These are phyloP conservation scores for Neomonachus schauinslandi DNA, from an alignment of 2,113 vertebrate species.

Conservation along the genomic window DNA sequence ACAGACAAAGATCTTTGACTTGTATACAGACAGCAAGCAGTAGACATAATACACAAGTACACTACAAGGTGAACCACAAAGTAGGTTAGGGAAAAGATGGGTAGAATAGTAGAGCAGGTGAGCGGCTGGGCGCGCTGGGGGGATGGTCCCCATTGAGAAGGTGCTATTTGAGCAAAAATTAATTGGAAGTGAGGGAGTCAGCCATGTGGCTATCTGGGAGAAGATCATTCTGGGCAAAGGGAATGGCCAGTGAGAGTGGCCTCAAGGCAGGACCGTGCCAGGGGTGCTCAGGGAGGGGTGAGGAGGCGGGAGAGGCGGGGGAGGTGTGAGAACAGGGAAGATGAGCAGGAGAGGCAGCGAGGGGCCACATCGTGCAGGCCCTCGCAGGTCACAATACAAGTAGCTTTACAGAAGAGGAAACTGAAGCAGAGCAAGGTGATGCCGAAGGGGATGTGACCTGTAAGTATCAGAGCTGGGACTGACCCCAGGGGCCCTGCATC, in stretches of 20 bases:
- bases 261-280: too few relatives aligned
- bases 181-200: background rate
- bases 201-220: too few relatives aligned
- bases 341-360: too few relatives aligned
- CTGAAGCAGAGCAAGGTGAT: background rate
- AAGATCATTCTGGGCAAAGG: background rate
- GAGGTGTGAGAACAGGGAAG: background rate
- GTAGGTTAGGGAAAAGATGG: background rate
- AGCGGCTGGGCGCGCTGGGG: background rate
- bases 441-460: background rate
- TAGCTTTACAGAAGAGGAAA: background rate
- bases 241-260: background rate
- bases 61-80: background rate
- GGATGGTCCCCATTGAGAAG: background rate
- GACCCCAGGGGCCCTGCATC: background rate
- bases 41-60: too few relatives aligned
- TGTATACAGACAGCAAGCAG: background rate
- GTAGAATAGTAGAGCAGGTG: background rate
- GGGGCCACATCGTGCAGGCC: background rate
- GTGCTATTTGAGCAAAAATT: background rate
- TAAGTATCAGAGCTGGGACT: background rate
- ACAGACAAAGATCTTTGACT: background rate
- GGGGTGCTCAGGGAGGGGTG: background rate
- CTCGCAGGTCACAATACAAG: background rate
- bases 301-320: background rate